Conservation (phyloP, 2,888 invertebrate genomes). For the Portevinia maculata region DNA sequence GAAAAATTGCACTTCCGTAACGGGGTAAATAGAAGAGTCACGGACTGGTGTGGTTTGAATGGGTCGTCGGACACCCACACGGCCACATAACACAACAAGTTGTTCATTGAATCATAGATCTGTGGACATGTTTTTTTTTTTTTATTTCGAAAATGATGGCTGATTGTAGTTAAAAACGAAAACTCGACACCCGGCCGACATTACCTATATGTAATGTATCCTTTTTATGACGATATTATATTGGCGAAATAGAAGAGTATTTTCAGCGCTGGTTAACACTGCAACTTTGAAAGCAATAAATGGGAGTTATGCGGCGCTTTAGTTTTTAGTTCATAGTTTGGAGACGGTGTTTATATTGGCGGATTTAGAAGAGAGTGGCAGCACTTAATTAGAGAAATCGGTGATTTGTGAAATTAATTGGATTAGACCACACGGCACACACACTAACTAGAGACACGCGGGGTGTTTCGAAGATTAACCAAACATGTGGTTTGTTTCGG, state of each 20-base stretch:
- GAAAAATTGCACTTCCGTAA: slow-evolving; percentile 14
- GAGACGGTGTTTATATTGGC: not conserved
- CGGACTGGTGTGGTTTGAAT: not conserved
- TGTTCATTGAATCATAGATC: slow-evolving; percentile 5
- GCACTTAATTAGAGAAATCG: slow-evolving; percentile 47
- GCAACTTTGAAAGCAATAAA: slow-evolving; percentile 25
- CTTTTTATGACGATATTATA: not conserved
- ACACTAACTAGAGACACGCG: not conserved
- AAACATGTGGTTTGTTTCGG: slow-evolving; percentile 1
- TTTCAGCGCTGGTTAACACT: slow-evolving; percentile 8
- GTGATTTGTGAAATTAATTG: slow-evolving; percentile 49
- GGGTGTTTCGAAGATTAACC: not conserved
- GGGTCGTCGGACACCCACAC: not conserved
- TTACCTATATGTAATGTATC: too few species aligned
- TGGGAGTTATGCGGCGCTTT: slow-evolving; percentile 7
- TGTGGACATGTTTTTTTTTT: slow-evolving; percentile 11
- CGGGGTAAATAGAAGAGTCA: not conserved
- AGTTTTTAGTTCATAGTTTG: not conserved
- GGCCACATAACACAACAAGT: not conserved
- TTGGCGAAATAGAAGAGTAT: slow-evolving; percentile 13
- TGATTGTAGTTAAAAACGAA: slow-evolving; percentile 31
- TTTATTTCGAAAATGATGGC: slow-evolving; percentile 13
- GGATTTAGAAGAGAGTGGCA: slow-evolving; percentile 21
- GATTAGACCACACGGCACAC: not conserved
- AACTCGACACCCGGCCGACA: not conserved